Conservation (phyloP, 2,113 vertebrate genomes). For the Tragulus kanchil region DNA sequence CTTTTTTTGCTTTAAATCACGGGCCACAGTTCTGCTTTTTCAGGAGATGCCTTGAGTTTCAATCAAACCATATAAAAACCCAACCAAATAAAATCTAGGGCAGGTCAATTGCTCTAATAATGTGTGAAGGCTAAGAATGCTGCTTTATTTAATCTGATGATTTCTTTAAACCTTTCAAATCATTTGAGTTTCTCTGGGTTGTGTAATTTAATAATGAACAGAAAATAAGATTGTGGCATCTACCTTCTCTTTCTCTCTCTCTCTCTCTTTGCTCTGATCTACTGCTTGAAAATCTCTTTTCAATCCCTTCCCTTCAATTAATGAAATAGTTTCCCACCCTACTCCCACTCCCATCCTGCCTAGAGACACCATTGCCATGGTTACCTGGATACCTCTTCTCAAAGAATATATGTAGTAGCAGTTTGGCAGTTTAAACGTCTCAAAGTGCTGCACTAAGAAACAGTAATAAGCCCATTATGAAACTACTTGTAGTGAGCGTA, state of each 20-base stretch:
- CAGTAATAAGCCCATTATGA: conserved; percentile 72
- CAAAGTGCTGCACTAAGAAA: conserved; percentile 68
- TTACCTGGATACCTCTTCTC: conserved; percentile 85
- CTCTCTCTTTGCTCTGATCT: conserved; percentile 43
- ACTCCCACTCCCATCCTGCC: conserved; percentile 72
- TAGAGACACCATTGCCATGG: conserved; percentile 81
- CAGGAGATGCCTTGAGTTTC: conserved; percentile 13
- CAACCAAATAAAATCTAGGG: conserved; percentile 13
- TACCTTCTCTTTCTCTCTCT: conserved; percentile 8
- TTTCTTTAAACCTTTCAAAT: conserved; percentile 56
- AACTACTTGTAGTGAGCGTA: conserved; percentile 70
- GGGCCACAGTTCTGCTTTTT: conserved; percentile 49
- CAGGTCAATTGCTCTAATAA: conserved; percentile 44
- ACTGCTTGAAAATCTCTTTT: conserved; percentile 73
- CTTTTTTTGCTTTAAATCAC: not conserved
- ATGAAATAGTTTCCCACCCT: conserved; percentile 78
- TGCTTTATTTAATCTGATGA: conserved; percentile 55
- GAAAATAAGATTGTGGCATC: conserved; percentile 63
- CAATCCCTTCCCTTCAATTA: conserved; percentile 78
- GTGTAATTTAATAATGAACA: conserved; percentile 73
- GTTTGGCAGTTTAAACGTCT: conserved; percentile 76
- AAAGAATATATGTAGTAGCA: conserved; percentile 70
- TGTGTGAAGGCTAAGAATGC: conserved; percentile 41
- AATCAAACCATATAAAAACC: conserved; percentile 53
- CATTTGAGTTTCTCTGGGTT: conserved; percentile 70